Evolutionary conservation across 2,888 invertebrate species (phyloP).

Genomic region (Uloborus plumipes): DNA sequence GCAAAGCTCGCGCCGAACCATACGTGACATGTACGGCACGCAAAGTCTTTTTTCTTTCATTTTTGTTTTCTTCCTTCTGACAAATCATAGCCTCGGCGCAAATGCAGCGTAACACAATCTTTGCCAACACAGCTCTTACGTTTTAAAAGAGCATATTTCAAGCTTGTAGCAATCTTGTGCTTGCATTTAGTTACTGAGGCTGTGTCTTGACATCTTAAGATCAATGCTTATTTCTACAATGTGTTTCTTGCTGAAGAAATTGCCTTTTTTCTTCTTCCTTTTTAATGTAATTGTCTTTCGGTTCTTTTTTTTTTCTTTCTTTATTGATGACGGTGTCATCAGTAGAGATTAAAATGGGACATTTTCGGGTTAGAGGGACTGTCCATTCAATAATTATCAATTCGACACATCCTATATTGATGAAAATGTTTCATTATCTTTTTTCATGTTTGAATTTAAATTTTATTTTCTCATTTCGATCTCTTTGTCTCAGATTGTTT

Average conservation of each 20-base stretch:
- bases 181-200: constrained; percentile 40
- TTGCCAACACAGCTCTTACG: constrained; percentile 17
- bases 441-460: too few species aligned
- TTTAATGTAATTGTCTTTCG: background rate
- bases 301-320: background rate
- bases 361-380: too few species aligned
- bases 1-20: too few species aligned
- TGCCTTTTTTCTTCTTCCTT: background rate
- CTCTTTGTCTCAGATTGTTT: too few species aligned
- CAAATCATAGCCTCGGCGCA: constrained; percentile 12
- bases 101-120: constrained; percentile 29
- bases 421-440: too few species aligned
- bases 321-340: constrained; percentile 22
- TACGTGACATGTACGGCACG: background rate
- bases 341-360: too few species aligned
- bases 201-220: constrained; percentile 38
- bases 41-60: background rate
- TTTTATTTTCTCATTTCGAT: too few species aligned
- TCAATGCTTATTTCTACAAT: constrained; percentile 30
- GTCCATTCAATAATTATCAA: too few species aligned
- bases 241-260: constrained; percentile 6
- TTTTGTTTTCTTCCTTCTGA: constrained; percentile 4
- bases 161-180: constrained; percentile 27
- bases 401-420: too few species aligned
- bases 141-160: constrained; percentile 39